Evolutionary conservation across 2,888 invertebrate genomes (phyloP).

Genomic region (Volucella bombylans): DNA sequence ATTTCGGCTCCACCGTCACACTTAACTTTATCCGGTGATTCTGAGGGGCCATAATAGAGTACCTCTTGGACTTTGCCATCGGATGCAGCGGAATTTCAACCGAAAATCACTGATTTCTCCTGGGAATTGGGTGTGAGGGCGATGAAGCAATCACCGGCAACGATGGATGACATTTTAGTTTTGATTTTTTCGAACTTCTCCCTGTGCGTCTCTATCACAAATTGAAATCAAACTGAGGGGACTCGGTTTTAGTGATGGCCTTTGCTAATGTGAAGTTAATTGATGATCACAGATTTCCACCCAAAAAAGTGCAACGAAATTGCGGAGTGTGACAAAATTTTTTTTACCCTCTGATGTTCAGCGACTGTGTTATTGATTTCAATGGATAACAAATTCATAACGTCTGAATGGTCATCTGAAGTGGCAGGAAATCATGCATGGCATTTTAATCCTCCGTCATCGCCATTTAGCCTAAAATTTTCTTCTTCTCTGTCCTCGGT

Average conservation of each 20-base stretch:
- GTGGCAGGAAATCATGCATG: too few relatives aligned
- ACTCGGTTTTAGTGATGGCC: not conserved
- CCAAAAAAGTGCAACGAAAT: conserved; percentile 47
- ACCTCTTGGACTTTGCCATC: conserved; percentile 88
- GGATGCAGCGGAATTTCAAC: conserved; percentile 90
- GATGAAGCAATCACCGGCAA: conserved; percentile 87
- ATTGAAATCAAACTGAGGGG: conserved; percentile 8
- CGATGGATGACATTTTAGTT: conserved; percentile 63
- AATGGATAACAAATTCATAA: too few relatives aligned
- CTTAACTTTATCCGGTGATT: conserved; percentile 81
- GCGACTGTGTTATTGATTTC: too few relatives aligned
- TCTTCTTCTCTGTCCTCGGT: too few relatives aligned
- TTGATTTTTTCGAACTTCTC: not conserved
- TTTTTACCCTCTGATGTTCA: conserved; percentile 21
- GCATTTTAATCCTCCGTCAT: too few relatives aligned
- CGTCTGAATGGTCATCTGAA: too few relatives aligned
- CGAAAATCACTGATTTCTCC: conserved; percentile 87
- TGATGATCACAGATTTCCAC: conserved; percentile 27
- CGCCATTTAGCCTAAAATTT: too few relatives aligned
- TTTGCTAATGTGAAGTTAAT: conserved; percentile 11
- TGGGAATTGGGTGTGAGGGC: conserved; percentile 87
- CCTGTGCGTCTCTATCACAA: conserved; percentile 11
- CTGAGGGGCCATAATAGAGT: conserved; percentile 87
- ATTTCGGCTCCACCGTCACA: conserved; percentile 82
- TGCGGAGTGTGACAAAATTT: conserved; percentile 36